phyloP scores from a whole-genome alignment of 2,113 vertebrate species.

The Propithecus coquereli region DNA sequence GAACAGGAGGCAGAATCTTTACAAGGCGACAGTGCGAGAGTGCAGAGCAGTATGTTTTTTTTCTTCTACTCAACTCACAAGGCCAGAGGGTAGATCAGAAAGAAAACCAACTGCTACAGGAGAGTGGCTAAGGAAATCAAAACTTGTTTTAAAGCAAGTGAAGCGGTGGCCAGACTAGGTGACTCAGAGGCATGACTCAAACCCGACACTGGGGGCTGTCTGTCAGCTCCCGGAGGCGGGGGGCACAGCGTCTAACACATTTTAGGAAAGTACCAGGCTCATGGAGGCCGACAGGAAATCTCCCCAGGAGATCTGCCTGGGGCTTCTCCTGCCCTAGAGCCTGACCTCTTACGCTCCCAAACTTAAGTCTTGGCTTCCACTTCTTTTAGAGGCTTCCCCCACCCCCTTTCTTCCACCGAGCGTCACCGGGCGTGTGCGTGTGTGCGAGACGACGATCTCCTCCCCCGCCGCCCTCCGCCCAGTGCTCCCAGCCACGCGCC shows the following conservation, averaged over 20 bases:
- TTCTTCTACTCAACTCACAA: not conserved
- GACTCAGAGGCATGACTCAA: slow-evolving; percentile 72
- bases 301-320: not conserved
- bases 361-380: not conserved
- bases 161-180: slow-evolving; percentile 45
- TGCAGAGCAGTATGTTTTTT: not conserved
- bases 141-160: slow-evolving; percentile 6
- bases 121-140: not conserved
- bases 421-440: not conserved
- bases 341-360: not conserved
- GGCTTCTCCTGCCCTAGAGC: not conserved
- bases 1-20: not conserved
- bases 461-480: not conserved
- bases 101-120: not conserved
- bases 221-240: slow-evolving; percentile 34
- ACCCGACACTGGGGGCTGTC: slow-evolving; percentile 25
- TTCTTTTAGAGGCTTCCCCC: not conserved
- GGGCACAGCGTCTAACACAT: slow-evolving; percentile 56
- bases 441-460: not conserved
- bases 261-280: slow-evolving; percentile 69
- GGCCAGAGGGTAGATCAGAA: not conserved
- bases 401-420: not conserved
- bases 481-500: slow-evolving; percentile 22
- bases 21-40: not conserved
- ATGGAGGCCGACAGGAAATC: not conserved